Evolutionary conservation across 2,888 invertebrate genomes (phyloP).

Genomic region (Acleris cristana): DNA sequence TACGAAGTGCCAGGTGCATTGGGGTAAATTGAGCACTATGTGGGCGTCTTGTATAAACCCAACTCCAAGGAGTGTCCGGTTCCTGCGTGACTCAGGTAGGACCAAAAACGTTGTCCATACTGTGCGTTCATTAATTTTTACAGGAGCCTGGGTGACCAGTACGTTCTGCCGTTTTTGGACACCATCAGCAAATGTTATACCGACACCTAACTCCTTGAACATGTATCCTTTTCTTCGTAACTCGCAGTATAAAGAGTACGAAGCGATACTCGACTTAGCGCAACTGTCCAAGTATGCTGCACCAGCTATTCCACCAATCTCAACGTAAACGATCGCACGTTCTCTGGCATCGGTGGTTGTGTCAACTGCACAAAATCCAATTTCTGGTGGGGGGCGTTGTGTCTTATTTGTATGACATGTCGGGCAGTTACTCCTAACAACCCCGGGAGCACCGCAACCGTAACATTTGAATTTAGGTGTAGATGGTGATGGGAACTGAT

Average conservation of each 20-base stretch:
- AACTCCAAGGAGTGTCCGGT: not conserved
- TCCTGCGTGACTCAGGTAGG: not conserved
- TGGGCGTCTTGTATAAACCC: not conserved
- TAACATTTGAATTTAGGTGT: not conserved
- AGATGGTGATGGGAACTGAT: too few species aligned
- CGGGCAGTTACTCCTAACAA: not conserved
- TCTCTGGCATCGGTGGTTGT: not conserved
- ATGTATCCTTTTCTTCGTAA: too few species aligned
- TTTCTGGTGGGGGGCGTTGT: not conserved
- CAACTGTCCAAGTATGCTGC: too few species aligned
- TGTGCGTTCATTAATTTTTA: not conserved
- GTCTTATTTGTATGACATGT: not conserved
- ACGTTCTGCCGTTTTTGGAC: conserved; percentile 1
- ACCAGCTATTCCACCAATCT: too few species aligned
- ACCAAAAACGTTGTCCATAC: conserved; percentile 3
- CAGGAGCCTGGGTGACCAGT: conserved; percentile 1
- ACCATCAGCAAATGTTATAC: conserved; percentile 26
- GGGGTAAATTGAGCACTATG: not conserved
- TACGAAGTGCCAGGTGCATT: not conserved
- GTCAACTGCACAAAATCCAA: not conserved
- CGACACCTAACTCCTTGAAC: too few species aligned
- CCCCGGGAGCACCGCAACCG: not conserved
- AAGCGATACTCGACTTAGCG: too few species aligned
- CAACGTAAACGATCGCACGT: too few species aligned
- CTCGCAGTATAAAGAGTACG: too few species aligned